Evolutionary conservation across 2,888 invertebrate species (phyloP), one percentile per base, ranked within the genome.

Genomic region (Podabrus alpinus): DNA sequence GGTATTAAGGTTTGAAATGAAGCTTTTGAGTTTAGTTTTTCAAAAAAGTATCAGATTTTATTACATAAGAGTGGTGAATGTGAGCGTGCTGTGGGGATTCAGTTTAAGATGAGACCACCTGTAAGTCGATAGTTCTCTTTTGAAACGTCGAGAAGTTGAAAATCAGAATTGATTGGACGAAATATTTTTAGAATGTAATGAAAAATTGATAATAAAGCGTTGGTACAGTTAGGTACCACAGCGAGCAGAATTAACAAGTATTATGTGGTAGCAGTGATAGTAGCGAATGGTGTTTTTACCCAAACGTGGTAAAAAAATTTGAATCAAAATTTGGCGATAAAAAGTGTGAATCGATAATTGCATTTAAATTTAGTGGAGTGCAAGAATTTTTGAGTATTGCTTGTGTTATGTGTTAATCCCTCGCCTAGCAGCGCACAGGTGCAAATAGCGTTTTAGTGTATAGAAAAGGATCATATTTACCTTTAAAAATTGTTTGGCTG

Each of bases 381-480:
- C 45, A 45, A 45, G n/a, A 45, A 45, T n/a, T 45, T n/a, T 45
- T 45, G 45, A 45, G n/a, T 45, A n/a, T 45, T 45, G 45, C 45
- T 45, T 45, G 45, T 45, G 21, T 21, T 64, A 64, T n/a, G 62
- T 64, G 62, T 64, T 19, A 73, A 73, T 69, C 21, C 73, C 29
- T 21, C 68, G 62, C 60, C 72, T 72, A 72, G 72, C 66, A 72
- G 61, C 60, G 60, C 62, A 72, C 60, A 67, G 68, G 62, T 72
- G 61, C 24, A 24, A 61, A 16, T 15, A 61, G 45, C 19, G 19
- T 25, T 59, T 15, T 59, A 71, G 19, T 59, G 15, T 66, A 13
- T 19, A 10, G 24, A 68, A 19, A 59, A 9, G 17, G 11, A 62
- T 21, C 21, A 29, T 74, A 74, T 68, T 74, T 74, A 74, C 74